A percentile compares a stretch with the other conserved stretches of the same genome.
These are phyloP conservation scores for Sclerodermus sp. DNA, from an alignment of 2,888 invertebrate species.

Conservation along the genomic window DNA sequence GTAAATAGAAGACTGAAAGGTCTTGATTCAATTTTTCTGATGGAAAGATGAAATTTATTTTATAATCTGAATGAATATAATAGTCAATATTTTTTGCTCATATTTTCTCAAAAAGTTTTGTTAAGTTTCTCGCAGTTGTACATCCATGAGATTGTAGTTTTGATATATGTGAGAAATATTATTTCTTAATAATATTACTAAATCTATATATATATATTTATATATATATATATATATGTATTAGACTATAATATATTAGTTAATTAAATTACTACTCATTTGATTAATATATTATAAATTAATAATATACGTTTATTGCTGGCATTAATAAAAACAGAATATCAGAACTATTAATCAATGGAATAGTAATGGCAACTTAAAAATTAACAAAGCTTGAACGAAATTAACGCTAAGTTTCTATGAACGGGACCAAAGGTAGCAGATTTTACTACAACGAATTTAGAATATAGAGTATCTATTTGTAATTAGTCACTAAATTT, in stretches of 20 bases:
- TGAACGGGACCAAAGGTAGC: constrained; percentile 54
- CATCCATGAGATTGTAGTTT: no score
- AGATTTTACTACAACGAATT: constrained; percentile 44
- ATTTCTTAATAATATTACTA: no score
- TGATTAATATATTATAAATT: no score
- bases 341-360: constrained; percentile 29
- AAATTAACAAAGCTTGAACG: constrained; percentile 40
- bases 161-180: no score
- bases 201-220: no score
- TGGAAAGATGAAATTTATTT: neutral
- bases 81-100: constrained; percentile 28
- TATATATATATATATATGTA: no score
- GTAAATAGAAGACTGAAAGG: constrained; percentile 1
- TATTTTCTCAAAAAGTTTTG: constrained; percentile 14
- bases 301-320: constrained; percentile 13
- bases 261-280: no score
- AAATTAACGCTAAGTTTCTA: constrained; percentile 47
- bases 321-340: constrained; percentile 18
- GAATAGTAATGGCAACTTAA: constrained; percentile 21
- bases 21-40: neutral
- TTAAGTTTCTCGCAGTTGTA: constrained; percentile 18
- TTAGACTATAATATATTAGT: no score
- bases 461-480: constrained; percentile 18
- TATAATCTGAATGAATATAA: constrained; percentile 18
- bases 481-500: constrained; percentile 19